Base-by-base conservation (phyloP, 2,888 invertebrate genomes). In the Hedya salicella region DNA sequence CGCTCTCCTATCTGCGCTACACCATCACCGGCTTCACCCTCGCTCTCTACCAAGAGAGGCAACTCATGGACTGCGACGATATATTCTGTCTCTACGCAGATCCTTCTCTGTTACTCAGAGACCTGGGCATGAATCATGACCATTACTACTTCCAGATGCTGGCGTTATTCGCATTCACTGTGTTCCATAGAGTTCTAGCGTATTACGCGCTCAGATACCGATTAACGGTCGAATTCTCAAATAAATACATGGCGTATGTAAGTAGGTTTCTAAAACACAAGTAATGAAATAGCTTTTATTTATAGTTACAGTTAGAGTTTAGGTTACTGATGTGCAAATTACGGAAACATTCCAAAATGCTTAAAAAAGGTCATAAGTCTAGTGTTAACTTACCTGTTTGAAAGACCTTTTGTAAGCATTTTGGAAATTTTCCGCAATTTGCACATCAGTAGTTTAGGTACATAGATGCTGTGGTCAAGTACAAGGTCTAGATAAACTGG, bases 1-100 rank as follows among this genome's bases (percentile, higher is more conserved):
- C 91, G 0, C 76, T 88, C 2, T 94, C 94, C 0, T 96, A 94
- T 79, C 89, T 96, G 16, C 93, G 96, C 57, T 96, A 95, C 77
- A 94, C 95, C 0, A 90, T 96, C 62, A 93, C 95, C 6, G 96
- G 95, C 52, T 94, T 87, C 73, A 89, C 80, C 0, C 75, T 93
- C 1, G 85, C 95, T 0, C 91, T 96, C 66, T 95, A 95, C 68
- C 86, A 93, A 66, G 90, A 94, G 63, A 84, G 96, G 5, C 87
- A 86, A 0, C 79, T 86, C 0, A 87, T 96, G 87, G 91, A 94
- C 6, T 96, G 96, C 75, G 83, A 89, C 0, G 81, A 88, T n/a
- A 89, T 91, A 0, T 91, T 93, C 68, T 92, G 92, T 48, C 73
- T 93, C 0, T 95, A 95, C 78, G 92, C 95, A 49, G 92, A 94